Base-by-base conservation (phyloP, 2,797 vertebrate species). In the Dipus sagitta region DNA sequence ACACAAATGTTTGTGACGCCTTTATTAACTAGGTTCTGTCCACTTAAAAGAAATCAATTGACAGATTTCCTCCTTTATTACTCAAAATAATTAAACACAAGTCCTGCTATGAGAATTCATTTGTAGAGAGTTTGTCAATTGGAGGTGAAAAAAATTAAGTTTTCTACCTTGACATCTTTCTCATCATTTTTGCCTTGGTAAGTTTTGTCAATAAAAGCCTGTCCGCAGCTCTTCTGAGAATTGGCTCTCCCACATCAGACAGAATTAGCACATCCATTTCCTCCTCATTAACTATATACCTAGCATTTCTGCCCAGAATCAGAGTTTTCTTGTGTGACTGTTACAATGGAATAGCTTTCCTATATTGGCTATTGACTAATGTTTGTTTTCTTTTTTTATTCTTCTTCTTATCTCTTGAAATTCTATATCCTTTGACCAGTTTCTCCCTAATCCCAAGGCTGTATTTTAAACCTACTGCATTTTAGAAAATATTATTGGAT, bases 131-230 rank as follows among this genome's bases (percentile, higher is more conserved):
- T 87, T 95, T 94, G 83, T 95, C 86, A 85, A 76, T 75, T 96
- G 92, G 88, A 96, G 85, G 3, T 12, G 70, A 80, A 88, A 15
- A 72, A 82, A 88, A 88, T 76, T 32, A 60, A 1, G 15, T 47
- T 94, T 76, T 96, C 18, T 78, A 94, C 30, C 32, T 96, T 95
- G 32, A 72, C 17, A 75, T 71, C 93, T 97, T 94, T 96, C 68
- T 86, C 72, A 88, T 97, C 90, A 98, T 97, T 95, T 98, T 98
- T 88, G 98, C 97, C 97, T 79, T 97, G 95, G 85, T 94, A 97
- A 97, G 98, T 98, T 86, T 98, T 80, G 6, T 98, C 98, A 79
- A 98, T 99, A 95, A 99, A 99, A 98, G 98, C 98, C 88, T 97
- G 97, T 98, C 98, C 98, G 97, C 94, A 98, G 96, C 98, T 99